Conservation (phyloP, 2,888 invertebrate species). For the Latrodectus hesperus region DNA sequence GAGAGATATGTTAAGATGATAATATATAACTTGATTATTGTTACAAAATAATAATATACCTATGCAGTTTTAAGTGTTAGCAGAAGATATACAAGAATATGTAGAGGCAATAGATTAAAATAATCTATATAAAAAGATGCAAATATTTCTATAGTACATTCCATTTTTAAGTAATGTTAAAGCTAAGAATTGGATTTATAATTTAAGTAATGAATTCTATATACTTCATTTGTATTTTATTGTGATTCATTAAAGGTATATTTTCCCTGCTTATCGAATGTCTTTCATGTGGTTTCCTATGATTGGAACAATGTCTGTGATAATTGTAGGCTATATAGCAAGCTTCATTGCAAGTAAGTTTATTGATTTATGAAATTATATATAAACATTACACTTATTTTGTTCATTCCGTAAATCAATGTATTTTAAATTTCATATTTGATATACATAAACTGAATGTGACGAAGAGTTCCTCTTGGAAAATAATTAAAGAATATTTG, state of each 20-base stretch:
- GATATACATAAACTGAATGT: no score
- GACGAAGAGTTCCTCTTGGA: no score
- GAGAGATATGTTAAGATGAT: no score
- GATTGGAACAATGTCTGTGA: slow-evolving; percentile 29
- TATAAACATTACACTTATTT: no score
- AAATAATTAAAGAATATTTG: no score
- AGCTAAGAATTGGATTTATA: background rate
- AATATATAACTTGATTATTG: no score
- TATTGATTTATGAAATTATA: no score
- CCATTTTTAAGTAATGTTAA: no score
- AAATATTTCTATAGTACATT: background rate
- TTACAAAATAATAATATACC: no score
- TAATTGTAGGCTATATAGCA: slow-evolving; percentile 40
- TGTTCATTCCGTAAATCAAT: no score
- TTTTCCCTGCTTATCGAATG: slow-evolving; percentile 35
- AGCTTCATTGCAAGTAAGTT: slow-evolving; percentile 48
- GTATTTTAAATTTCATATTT: no score
- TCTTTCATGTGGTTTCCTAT: slow-evolving; percentile 61
- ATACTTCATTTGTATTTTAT: background rate
- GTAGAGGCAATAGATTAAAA: background rate
- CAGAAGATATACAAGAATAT: background rate
- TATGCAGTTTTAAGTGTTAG: background rate
- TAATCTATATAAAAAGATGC: no score
- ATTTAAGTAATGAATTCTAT: background rate
- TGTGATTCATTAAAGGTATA: slow-evolving; percentile 17